Percentiles rank a stretch among this genome's conserved stretches.
These are phyloP conservation scores for Tricholauxania praeusta DNA, from an alignment of 2,888 invertebrate species.

Conservation along the genomic window DNA sequence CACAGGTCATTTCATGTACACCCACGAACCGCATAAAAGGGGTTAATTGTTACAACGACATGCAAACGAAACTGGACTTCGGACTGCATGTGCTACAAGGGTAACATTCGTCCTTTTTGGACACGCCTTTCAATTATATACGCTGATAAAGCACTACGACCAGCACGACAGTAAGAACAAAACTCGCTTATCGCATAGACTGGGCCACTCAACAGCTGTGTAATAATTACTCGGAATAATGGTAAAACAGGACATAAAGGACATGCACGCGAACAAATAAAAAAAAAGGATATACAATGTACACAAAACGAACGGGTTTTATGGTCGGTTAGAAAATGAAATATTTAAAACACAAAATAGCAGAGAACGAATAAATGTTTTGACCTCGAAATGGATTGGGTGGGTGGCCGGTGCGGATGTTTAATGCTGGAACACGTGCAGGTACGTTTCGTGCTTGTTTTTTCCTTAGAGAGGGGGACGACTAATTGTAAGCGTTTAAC, in stretches of 20 bases:
- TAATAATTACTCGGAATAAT: conserved; percentile 45
- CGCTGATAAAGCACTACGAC: conserved; percentile 18
- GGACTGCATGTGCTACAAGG: conserved; percentile 13
- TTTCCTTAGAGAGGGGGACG: conserved; percentile 41
- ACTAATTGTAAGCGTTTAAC: conserved; percentile 51
- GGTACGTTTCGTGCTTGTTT: not conserved
- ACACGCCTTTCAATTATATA: conserved; percentile 57
- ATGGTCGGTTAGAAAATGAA: not conserved
- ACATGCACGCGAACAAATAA: conserved; percentile 34
- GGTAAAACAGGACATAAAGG: conserved; percentile 35
- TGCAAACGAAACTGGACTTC: not conserved
- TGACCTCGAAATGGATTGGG: conserved; percentile 24
- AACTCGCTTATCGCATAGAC: conserved; percentile 22
- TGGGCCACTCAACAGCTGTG: conserved; percentile 27
- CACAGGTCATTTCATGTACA: not conserved
- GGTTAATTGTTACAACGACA: conserved; percentile 50
- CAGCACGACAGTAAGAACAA: conserved; percentile 19
- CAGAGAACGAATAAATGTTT: conserved; percentile 8
- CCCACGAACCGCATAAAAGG: conserved; percentile 48
- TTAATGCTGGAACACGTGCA: conserved; percentile 6
- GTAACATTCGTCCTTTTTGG: conserved; percentile 39
- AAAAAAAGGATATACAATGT: conserved; percentile 2
- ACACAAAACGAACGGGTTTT: conserved; percentile 42
- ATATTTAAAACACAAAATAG: not conserved
- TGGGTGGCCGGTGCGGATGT: not conserved